These are phyloP conservation scores for Argyrosomus regius DNA, from an alignment of 2,797 vertebrate species.

Conservation along the genomic window DNA sequence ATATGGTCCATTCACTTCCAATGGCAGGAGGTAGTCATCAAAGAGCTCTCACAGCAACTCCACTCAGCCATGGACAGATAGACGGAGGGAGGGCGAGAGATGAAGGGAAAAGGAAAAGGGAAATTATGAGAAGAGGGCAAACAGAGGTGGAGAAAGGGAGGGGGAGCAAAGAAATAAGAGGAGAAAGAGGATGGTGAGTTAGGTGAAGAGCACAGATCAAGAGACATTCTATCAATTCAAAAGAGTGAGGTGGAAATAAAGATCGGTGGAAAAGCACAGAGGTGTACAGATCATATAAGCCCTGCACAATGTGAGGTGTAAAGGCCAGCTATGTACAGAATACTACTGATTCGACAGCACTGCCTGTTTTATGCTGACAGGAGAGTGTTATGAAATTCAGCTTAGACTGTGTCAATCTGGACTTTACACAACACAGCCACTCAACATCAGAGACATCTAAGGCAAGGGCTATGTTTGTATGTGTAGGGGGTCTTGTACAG, in stretches of 20 bases:
- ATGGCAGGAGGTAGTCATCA: slow-evolving; percentile 79
- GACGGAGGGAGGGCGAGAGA: slow-evolving; percentile 40
- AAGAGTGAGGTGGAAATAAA: slow-evolving; percentile 13
- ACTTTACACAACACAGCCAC: slow-evolving; percentile 24
- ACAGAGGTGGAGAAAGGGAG: slow-evolving; percentile 30
- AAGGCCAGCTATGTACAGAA: slow-evolving; percentile 42
- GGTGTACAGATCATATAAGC: slow-evolving; percentile 8
- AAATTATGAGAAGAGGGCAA: slow-evolving; percentile 57
- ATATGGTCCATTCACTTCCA: slow-evolving; percentile 83
- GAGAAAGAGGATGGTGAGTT: slow-evolving; percentile 10
- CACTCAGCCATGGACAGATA: slow-evolving; percentile 64
- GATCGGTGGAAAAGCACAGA: slow-evolving; percentile 17
- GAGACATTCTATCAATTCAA: slow-evolving; percentile 12
- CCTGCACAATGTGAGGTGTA: slow-evolving; percentile 19
- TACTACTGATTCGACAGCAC: slow-evolving; percentile 47
- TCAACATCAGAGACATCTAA: slow-evolving; percentile 35
- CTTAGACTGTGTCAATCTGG: slow-evolving; percentile 46
- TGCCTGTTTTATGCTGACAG: slow-evolving; percentile 59
- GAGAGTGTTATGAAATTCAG: slow-evolving; percentile 45
- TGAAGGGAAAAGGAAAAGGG: slow-evolving; percentile 34
- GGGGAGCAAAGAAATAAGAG: slow-evolving; percentile 20
- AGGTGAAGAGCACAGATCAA: slow-evolving; percentile 14
- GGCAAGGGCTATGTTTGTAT: not conserved
- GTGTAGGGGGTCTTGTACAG: not conserved
- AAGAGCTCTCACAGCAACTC: slow-evolving; percentile 72